Evolutionary conservation across 2,797 vertebrate species (phyloP).

Genomic region (Silurus lanzhouensis): DNA sequence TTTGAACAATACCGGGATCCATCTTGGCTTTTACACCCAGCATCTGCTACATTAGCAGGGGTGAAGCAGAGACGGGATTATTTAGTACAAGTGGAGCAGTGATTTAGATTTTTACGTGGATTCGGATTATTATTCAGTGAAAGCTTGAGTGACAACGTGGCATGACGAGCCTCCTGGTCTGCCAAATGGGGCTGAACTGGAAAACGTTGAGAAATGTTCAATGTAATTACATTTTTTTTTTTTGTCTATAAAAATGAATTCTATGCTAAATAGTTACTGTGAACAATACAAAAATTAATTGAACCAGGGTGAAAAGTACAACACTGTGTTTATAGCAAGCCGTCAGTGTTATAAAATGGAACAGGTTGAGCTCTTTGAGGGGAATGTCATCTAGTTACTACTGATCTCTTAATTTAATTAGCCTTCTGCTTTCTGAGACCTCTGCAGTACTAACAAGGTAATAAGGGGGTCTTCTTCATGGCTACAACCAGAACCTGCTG

Average conservation of each 20-base stretch:
- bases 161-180: neutral
- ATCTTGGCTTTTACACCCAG: slow-evolving; percentile 24
- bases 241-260: too few relatives aligned
- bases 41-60: slow-evolving; percentile 28
- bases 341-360: neutral
- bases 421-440: slow-evolving; percentile 45
- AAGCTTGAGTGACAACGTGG: neutral
- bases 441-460: slow-evolving; percentile 32
- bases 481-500: neutral
- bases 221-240: neutral
- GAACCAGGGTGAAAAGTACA: neutral
- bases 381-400: slow-evolving; percentile 48
- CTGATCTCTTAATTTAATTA: slow-evolving; percentile 59
- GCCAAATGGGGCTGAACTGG: neutral
- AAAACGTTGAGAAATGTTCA: neutral
- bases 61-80: slow-evolving; percentile 21
- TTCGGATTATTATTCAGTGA: neutral
- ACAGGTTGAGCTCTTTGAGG: slow-evolving; percentile 40
- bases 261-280: neutral
- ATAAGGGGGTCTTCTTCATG: slow-evolving; percentile 23
- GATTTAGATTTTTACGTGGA: neutral
- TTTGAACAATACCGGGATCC: slow-evolving; percentile 6
- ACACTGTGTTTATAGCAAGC: neutral
- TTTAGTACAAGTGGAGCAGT: slow-evolving; percentile 11
- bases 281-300: neutral